Evolutionary conservation across 2,113 vertebrate genomes (phyloP).

Genomic region (Hypanus sabinus): DNA sequence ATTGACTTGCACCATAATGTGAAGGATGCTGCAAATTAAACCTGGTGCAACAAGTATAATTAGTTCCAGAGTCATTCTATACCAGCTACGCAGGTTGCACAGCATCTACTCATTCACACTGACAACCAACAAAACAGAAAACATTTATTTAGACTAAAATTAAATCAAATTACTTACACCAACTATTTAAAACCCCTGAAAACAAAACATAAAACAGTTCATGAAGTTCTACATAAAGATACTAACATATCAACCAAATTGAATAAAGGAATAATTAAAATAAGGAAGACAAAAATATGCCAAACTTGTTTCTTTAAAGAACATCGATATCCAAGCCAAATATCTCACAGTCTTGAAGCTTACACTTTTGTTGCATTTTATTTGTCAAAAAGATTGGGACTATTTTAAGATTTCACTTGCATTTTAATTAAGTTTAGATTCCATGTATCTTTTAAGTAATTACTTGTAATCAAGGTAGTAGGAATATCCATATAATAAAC

Average conservation of each 20-base stretch:
- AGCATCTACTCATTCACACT: not conserved
- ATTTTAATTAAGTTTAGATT: not conserved
- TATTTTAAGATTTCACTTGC: not conserved
- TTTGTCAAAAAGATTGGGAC: not conserved
- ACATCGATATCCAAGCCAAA: not conserved
- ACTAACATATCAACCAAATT: not conserved
- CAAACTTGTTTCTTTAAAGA: not conserved
- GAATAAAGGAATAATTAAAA: not conserved
- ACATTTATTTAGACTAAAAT: not conserved
- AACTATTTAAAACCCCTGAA: not conserved
- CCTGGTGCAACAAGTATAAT: not conserved
- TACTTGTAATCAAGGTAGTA: not conserved
- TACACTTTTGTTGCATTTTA: not conserved
- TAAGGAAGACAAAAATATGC: not conserved
- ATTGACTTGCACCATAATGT: not conserved
- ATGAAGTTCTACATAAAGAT: not conserved
- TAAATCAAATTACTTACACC: not conserved
- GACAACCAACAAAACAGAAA: not conserved
- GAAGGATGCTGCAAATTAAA: not conserved
- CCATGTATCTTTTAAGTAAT: not conserved
- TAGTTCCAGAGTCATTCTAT: not conserved
- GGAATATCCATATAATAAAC: constrained; percentile 1
- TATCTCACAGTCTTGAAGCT: not conserved
- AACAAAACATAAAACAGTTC: not conserved
- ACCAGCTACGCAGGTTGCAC: not conserved